These are phyloP conservation scores for Siphonodentalium dalli DNA, from an alignment of 2,888 invertebrate genomes.

Conservation along the genomic window DNA sequence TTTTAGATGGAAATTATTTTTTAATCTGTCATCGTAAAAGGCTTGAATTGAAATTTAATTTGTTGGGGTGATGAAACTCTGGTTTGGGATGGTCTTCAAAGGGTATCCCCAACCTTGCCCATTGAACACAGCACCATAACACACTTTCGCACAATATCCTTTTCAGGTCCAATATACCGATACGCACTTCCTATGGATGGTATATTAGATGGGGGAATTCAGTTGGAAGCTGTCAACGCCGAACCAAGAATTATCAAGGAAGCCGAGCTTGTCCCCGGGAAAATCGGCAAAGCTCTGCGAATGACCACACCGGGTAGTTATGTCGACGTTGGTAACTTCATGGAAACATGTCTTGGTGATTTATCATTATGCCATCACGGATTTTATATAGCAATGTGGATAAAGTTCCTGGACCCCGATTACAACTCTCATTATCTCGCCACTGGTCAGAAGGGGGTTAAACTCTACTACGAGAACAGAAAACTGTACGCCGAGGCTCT, in stretches of 20 bases:
- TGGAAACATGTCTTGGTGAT: slow-evolving; percentile 52
- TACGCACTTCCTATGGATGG: slow-evolving; percentile 52
- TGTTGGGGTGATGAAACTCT: too few relatives aligned
- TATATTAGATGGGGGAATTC: slow-evolving; percentile 31
- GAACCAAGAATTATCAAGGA: slow-evolving; percentile 37
- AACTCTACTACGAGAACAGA: slow-evolving; percentile 39
- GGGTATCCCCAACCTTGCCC: too few relatives aligned
- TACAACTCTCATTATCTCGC: slow-evolving; percentile 40
- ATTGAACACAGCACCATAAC: too few relatives aligned
- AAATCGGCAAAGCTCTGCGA: slow-evolving; percentile 41
- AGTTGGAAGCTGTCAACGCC: slow-evolving; percentile 29
- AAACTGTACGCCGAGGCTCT: slow-evolving; percentile 41
- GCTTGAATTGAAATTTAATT: too few relatives aligned
- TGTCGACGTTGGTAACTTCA: slow-evolving; percentile 46
- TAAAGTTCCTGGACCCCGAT: slow-evolving; percentile 41
- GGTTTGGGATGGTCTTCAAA: too few relatives aligned
- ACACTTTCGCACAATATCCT: too few relatives aligned
- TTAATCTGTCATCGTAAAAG: too few relatives aligned
- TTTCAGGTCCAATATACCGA: slow-evolving; percentile 55
- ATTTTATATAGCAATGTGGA: slow-evolving; percentile 53
- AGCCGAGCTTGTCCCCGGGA: slow-evolving; percentile 37
- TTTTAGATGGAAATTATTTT: too few relatives aligned
- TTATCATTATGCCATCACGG: slow-evolving; percentile 51
- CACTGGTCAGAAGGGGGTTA: slow-evolving; percentile 45
- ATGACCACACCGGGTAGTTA: slow-evolving; percentile 47